Percentiles rank a stretch among this genome's conserved stretches.
phyloP scores from a whole-genome alignment of 2,888 invertebrate species.

The Norana najaformis region DNA sequence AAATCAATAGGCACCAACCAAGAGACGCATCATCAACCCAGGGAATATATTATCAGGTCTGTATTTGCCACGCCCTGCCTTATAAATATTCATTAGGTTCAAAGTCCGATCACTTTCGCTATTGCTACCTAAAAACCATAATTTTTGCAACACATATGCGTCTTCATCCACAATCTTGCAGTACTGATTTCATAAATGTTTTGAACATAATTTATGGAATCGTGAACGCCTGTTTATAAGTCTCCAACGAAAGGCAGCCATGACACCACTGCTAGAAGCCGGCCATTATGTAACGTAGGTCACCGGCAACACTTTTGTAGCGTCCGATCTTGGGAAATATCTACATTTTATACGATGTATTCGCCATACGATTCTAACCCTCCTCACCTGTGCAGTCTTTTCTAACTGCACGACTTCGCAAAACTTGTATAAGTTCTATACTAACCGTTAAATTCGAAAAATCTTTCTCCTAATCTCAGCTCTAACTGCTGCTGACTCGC shows the following conservation, averaged over 20 bases:
- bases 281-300: background rate
- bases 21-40: background rate
- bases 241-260: conserved; percentile 3
- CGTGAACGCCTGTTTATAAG: background rate
- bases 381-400: background rate
- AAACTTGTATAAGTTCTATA: background rate
- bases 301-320: background rate
- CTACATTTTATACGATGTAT: too few relatives aligned
- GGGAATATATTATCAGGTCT: background rate
- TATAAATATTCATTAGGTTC: background rate
- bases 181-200: background rate
- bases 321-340: background rate
- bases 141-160: background rate
- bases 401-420: background rate
- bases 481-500: background rate
- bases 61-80: background rate
- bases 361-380: background rate
- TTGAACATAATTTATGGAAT: background rate
- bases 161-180: background rate
- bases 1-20: background rate
- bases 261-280: background rate
- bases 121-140: background rate
- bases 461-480: background rate
- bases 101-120: background rate
- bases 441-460: conserved; percentile 7